Base-by-base conservation (phyloP, 2,113 vertebrate genomes). In the Lycocorax pyrrhopterus region DNA sequence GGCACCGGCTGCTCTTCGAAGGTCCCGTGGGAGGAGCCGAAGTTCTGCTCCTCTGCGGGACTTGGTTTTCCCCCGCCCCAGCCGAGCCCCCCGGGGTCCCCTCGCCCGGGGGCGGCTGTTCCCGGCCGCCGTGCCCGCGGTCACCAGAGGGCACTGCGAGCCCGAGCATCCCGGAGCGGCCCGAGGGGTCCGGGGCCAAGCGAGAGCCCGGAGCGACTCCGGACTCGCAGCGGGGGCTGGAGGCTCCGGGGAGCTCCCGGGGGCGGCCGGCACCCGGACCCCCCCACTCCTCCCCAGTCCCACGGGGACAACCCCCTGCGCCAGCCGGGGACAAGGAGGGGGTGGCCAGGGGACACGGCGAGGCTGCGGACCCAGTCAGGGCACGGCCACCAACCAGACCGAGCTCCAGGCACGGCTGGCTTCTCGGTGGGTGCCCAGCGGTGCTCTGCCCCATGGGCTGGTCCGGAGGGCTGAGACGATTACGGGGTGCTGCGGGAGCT, bases 91-190 rank as follows among this genome's bases (percentile, higher is more conserved):
- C 7, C 15, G 33, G 11, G 10, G 12, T 12, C 30, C 60, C 35
- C 46, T 3, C 1, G 29, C 12, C 37, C 39, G 17, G 44, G 39
- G 55, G 5, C 6, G 33, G 25, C 22, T 1, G 23, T 4, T 26
- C 26, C 35, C 46, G 35, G 72, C 35, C 43, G 9, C 81, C 2
- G n/a, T 86, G 81, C 13, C 95, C 79, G 60, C 44, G 67, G 92
- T 93, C 95, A 95, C 94, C 46, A 96, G 95, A 95, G 95, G 95
- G 95, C 94, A 96, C 92, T 96, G 92, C 87, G 81, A 94, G 87
- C 90, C 69, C 43, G 68, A 92, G 79, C 83, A 78, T 78, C 75
- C 80, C 47, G 9, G 43, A 46, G 29, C 16, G 20, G 52, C 8
- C n/a, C 35, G 2, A 7, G n/a, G 23, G 47, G 7, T 1, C 20